Conservation (phyloP, 1,140 invertebrate genomes). For the Xylocopa sonorina region DNA sequence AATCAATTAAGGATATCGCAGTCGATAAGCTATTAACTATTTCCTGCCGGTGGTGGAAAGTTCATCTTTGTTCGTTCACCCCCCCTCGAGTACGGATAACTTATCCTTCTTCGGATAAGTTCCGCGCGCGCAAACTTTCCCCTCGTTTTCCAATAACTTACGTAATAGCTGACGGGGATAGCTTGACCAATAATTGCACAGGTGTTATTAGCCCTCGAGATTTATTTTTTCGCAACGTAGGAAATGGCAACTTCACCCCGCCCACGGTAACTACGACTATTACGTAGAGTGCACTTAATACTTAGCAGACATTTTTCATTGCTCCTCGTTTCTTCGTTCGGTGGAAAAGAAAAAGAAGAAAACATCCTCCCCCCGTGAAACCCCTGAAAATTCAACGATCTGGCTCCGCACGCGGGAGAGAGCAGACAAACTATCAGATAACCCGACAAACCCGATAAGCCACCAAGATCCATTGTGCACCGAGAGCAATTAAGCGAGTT, state of each 20-base stretch:
- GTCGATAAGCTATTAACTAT: conserved; percentile 2
- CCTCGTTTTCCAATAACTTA: conserved; percentile 35
- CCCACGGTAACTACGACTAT: not conserved
- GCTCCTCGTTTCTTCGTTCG: too few relatives aligned
- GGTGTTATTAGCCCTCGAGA: conserved; percentile 18
- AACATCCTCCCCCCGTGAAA: too few relatives aligned
- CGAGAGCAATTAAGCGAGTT: conserved; percentile 18
- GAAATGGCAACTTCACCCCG: not conserved
- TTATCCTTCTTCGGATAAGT: not conserved
- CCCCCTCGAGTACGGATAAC: not conserved
- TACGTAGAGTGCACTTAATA: not conserved
- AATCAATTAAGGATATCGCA: not conserved
- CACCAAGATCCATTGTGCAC: not conserved
- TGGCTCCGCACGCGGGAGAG: too few relatives aligned
- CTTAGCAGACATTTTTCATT: not conserved
- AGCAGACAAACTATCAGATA: not conserved
- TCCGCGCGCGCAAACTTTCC: conserved; percentile 8
- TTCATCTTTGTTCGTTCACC: conserved; percentile 2
- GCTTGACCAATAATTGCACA: conserved; percentile 24
- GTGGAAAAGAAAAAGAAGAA: too few relatives aligned
- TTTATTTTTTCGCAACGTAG: conserved; percentile 19
- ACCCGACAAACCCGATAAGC: not conserved
- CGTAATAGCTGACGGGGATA: conserved; percentile 25
- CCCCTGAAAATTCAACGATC: too few relatives aligned
- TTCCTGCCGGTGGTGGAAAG: not conserved